Evolutionary conservation across 37 sponge, comb jelly and placozoan genomes (phyloP), one percentile per base, ranked within the genome.

Genomic region (Spongilla lacustris): DNA sequence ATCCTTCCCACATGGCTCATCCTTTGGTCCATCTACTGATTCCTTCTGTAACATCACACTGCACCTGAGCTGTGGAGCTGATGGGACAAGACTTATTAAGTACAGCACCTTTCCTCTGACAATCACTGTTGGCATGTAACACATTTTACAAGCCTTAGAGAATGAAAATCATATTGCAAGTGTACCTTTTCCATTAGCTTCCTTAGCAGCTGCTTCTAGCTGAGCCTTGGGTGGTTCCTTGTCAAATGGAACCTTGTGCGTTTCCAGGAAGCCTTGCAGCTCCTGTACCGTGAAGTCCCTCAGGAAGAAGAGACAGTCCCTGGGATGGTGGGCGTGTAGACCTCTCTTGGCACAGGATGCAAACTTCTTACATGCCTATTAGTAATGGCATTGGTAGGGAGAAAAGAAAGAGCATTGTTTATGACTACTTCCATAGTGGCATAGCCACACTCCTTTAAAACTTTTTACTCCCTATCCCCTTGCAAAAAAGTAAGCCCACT

Each of bases 271-370:
- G 22, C 84, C 82, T 75, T 97, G 97, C 77, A 97, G 84, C 24
- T 86, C 76, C 24, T 70, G 79, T 13, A 97, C 91, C 27, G 27
- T 46, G 66, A 86, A 85, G 85, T 97, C 98, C 31, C 98, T 67
- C 75, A 95, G 22, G 78, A 78, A 91, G 83, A 78, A 97, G 50
- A 92, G 88, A 84, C 98, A 97, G 76, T 95, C 92, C 25, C 98
- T 87, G 5, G 98, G 98, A 86, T 95, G 96, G 76, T 97, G 98
- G 30, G 96, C 90, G 78, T 97, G 98, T n/a, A 97, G 91, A 66
- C 98, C 96, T 46, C 78, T 87, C 24, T 13, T 78, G 35, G 69
- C 79, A 82, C 96, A 92, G 4, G 90, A 85, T n/a, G 85, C 75
- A 31, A 87, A 91, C 83, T 77, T 91, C 58, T 58, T 58, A 14